Conservation (phyloP, 1,140 invertebrate genomes). For the Stenopsyche tienmushanensis region DNA sequence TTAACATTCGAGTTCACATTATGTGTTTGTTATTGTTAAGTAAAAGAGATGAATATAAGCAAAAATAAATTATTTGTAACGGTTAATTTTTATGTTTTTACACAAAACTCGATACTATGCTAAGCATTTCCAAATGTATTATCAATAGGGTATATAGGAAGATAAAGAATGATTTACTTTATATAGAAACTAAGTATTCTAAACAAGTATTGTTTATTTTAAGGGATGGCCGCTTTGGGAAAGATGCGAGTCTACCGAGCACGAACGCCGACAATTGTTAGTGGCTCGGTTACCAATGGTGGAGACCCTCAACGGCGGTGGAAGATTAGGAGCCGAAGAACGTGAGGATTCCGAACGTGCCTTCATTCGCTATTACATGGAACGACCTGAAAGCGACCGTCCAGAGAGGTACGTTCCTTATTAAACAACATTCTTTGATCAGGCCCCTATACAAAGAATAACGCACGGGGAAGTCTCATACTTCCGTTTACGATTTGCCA, state of each 20-base stretch:
- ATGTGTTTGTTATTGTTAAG: too few species aligned
- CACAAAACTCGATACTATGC: too few species aligned
- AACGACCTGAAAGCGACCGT: conserved; percentile 76
- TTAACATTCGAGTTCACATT: too few species aligned
- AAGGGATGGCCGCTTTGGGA: conserved; percentile 68
- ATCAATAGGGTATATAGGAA: background rate
- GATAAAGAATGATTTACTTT: background rate
- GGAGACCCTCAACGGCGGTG: conserved; percentile 83
- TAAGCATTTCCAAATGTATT: too few species aligned
- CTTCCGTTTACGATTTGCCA: background rate
- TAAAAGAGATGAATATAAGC: too few species aligned
- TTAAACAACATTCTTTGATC: background rate
- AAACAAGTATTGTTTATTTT: background rate
- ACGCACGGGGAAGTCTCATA: background rate
- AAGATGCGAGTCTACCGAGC: conserved; percentile 79
- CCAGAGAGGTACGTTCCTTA: conserved; percentile 66
- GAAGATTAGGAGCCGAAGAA: conserved; percentile 78
- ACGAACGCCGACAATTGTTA: conserved; percentile 80
- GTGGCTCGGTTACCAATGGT: conserved; percentile 87
- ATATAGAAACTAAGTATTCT: background rate
- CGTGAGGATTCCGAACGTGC: conserved; percentile 90
- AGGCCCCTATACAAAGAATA: background rate
- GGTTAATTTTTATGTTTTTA: too few species aligned
- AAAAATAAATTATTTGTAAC: too few species aligned
- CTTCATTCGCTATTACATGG: conserved; percentile 90